These are phyloP conservation scores for Bostrychus sinensis DNA, from an alignment of 2,113 vertebrate genomes.

Conservation along the genomic window DNA sequence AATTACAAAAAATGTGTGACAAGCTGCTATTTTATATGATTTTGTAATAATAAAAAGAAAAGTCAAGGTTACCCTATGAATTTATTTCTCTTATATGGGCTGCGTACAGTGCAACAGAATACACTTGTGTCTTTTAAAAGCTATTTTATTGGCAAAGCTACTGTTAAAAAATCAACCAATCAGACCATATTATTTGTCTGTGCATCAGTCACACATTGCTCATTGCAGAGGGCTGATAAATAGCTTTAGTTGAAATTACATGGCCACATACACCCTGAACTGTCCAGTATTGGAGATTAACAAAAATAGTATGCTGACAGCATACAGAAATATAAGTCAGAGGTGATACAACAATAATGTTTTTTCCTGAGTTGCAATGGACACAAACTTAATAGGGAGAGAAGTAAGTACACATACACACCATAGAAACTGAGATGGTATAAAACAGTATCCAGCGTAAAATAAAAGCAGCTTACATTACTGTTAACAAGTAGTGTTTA, in stretches of 20 bases:
- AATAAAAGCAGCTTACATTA: constrained; percentile 65
- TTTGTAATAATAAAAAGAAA: constrained; percentile 63
- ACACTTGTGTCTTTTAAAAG: neutral
- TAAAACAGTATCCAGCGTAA: constrained; percentile 31
- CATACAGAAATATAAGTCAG: neutral
- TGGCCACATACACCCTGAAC: neutral
- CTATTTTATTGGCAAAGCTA: constrained; percentile 3
- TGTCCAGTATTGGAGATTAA: too few relatives aligned
- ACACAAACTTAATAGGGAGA: constrained; percentile 20
- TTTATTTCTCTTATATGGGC: constrained; percentile 5
- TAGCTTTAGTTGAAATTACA: neutral
- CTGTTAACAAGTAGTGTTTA: constrained; percentile 39
- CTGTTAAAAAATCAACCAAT: neutral
- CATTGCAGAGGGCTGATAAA: neutral
- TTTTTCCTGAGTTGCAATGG: constrained; percentile 51
- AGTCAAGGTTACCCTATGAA: neutral
- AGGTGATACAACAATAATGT: constrained; percentile 13
- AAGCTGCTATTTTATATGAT: constrained; percentile 55
- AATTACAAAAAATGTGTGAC: constrained; percentile 24
- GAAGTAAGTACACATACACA: constrained; percentile 15
- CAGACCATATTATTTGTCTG: neutral
- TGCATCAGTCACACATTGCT: neutral
- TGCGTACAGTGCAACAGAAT: neutral
- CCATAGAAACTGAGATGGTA: constrained; percentile 21
- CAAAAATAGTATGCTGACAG: neutral